Evolutionary conservation across 2,888 invertebrate genomes (phyloP).

Genomic region (Synergus laeviventris): DNA sequence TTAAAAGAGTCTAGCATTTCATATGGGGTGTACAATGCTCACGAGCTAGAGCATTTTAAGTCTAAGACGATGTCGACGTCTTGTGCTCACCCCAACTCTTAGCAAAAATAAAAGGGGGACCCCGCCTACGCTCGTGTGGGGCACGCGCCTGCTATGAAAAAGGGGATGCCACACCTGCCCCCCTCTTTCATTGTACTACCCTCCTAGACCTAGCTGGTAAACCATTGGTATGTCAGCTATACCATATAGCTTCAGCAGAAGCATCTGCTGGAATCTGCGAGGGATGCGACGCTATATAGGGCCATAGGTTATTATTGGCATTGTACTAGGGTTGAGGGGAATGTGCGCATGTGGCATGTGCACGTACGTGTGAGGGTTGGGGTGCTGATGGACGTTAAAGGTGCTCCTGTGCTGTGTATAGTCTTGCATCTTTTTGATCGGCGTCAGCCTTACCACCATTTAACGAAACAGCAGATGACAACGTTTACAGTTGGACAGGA

Average conservation of each 20-base stretch:
- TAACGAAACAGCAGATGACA: constrained; percentile 6
- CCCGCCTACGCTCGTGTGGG: constrained; percentile 76
- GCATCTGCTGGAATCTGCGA: constrained; percentile 74
- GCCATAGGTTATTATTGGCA: constrained; percentile 74
- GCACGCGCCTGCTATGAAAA: constrained; percentile 72
- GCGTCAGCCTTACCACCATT: constrained; percentile 14
- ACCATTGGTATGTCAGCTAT: constrained; percentile 42
- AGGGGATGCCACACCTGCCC: constrained; percentile 72
- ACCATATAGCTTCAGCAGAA: constrained; percentile 39
- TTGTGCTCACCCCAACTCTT: constrained; percentile 39
- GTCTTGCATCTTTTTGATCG: constrained; percentile 11
- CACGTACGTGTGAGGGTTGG: constrained; percentile 50
- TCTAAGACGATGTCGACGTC: constrained; percentile 37
- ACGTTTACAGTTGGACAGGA: neutral
- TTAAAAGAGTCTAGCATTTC: neutral
- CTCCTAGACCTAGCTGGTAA: constrained; percentile 67
- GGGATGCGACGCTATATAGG: constrained; percentile 64
- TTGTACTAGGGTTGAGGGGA: constrained; percentile 61
- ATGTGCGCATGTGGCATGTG: constrained; percentile 57
- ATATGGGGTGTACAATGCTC: neutral
- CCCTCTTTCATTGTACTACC: constrained; percentile 67
- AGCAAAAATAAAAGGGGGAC: constrained; percentile 55
- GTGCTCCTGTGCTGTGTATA: constrained; percentile 45
- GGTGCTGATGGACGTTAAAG: constrained; percentile 63
- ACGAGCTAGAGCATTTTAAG: neutral